Evolutionary conservation across 2,113 vertebrate species (phyloP), one percentile per base, ranked within the genome.

Genomic region (Megalops atlanticus): DNA sequence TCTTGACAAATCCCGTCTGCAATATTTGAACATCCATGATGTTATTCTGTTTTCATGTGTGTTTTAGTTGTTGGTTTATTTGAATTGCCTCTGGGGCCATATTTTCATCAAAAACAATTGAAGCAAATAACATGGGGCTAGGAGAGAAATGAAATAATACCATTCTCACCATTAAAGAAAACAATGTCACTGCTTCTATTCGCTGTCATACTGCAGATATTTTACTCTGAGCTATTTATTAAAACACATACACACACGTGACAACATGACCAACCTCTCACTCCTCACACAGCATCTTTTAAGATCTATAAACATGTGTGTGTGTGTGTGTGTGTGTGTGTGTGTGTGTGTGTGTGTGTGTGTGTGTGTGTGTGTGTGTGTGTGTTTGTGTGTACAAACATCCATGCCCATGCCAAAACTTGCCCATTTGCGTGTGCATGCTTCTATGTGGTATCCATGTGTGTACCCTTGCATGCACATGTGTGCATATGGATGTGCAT

Each of bases 31-130:
- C n/a, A n/a, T n/a, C n/a, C n/a, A n/a, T n/a, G n/a, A n/a, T n/a
- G n/a, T n/a, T n/a, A 12, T 49, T 49, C 16, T 49, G 16, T 71
- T 71, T 71, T 31, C 35, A 33, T 71, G 27, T 33, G n/a, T 74
- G 21, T 74, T 43, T 74, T 11, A 27, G 38, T 43, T n/a, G 73
- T 43, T 40, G 24, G 73, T 24, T 74, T 71, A 71, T 71, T 71
- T 71, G 12, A 4, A 15, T 71, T 33, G n/a, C 31, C 35, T 33
- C 33, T 14, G 31, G n/a, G 16, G 12, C 31, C n/a, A 33, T 12
- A 4, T 71, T 71, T 71, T 71, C 69, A 71, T 71, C 35, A 71
- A 71, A 71, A 71, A 35, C 31, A 33, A 10, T n/a, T n/a, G 12
- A 14, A 71, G 33, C 12, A 31, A 71, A 33, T 35, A 33, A 14